phyloP scores from a whole-genome alignment of 1,140 invertebrate genomes.

The Caerostris extrusa region DNA sequence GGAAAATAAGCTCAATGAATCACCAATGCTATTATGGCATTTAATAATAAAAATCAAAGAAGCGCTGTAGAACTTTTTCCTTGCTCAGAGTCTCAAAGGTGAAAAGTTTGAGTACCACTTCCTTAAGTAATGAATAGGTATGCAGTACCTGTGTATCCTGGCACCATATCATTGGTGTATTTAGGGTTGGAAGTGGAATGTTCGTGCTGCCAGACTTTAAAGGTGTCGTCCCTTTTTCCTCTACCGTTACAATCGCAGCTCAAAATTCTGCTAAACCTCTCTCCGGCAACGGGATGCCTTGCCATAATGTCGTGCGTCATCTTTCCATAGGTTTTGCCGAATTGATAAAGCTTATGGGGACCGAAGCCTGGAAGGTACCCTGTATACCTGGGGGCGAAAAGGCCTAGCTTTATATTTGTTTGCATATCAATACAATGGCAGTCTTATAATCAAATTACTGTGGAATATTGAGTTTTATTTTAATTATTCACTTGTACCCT shows the following conservation, averaged over 20 bases:
- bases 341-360: conserved; percentile 62
- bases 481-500: background rate
- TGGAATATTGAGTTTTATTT: background rate
- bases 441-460: background rate
- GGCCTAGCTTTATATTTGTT: conserved; percentile 6
- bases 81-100: too few species aligned
- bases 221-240: background rate
- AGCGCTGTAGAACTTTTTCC: too few species aligned
- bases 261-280: conserved; percentile 39
- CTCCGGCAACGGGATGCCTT: conserved; percentile 55
- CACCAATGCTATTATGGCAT: too few species aligned
- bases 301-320: conserved; percentile 71
- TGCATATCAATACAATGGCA: background rate
- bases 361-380: conserved; percentile 72
- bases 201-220: conserved; percentile 7
- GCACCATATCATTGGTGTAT: conserved; percentile 15
- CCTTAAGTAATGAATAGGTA: background rate
- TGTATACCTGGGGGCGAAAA: conserved; percentile 65
- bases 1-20: too few species aligned
- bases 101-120: background rate
- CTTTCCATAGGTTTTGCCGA: conserved; percentile 65
- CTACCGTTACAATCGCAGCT: too few species aligned
- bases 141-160: conserved; percentile 61
- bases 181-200: background rate
- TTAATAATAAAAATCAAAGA: too few species aligned